Evolutionary conservation across 1,140 invertebrate genomes (phyloP), one percentile per base, ranked within the genome.

Genomic region (Temnothorax longispinosus): DNA sequence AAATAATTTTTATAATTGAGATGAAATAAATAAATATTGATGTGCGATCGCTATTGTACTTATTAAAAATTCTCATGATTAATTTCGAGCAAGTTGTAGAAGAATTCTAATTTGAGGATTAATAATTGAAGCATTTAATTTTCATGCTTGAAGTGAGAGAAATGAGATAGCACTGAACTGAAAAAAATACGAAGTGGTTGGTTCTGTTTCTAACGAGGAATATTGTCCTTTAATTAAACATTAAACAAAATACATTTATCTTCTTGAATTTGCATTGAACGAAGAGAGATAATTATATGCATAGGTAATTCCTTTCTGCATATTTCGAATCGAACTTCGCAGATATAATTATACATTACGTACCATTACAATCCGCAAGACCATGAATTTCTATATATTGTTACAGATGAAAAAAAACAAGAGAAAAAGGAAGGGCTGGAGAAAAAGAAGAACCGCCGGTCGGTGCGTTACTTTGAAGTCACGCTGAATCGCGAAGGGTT

Each of bases 401-500:
- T 81, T 41, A 8, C 80, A 11, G 27, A n/a, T 10, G n/a, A 56
- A 54, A 64, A 65, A 35, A 11, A 35, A 21, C 11, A 21, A 7
- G 6, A 58, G n/a, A 44, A 6, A 47, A n/a, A 32, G 27, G 27
- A 7, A 47, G 11, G 13, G 13, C 60, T 3, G 35, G 18, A 80
- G 47, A 13, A 82, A 35, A 47, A 11, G 13, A 50, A 58, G 38
- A 5, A 15, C 2, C 11, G 44, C 18, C 80, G 80, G 80, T 27
- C 80, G 80, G 80, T 74, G 52, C 52, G 41, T 84, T 84, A 84
- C 69, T 84, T 84, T 84, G 80, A 84, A 84, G 80, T 84, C 56
- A 47, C 67, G 41, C 13, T 44, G 82, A 85, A 60, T 65, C 47
- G 38, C 58, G 6, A 50, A 64, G 74, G 58, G 74, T 85, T 85